A percentile compares a stretch with the other conserved stretches of the same genome.
Conservation (phyloP, 2,113 vertebrate genomes). For the Rhizomys pruinosus region DNA sequence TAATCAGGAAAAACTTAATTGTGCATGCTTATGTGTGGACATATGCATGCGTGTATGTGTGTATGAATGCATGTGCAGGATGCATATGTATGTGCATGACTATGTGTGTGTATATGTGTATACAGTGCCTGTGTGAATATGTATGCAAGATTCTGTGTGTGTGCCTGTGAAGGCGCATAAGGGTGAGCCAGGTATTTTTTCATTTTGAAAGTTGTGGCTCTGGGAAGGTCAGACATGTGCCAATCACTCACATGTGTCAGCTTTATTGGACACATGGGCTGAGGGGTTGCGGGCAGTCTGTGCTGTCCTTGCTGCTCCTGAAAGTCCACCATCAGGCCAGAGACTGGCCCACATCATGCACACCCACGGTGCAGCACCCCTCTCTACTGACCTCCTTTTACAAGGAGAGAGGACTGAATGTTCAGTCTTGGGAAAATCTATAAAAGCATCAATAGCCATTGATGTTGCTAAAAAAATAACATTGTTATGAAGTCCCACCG, state of each 20-base stretch:
- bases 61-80: too few relatives aligned
- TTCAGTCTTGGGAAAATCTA: not conserved
- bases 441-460: not conserved
- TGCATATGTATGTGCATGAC: too few relatives aligned
- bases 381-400: not conserved
- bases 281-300: not conserved
- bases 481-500: not conserved
- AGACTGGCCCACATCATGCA: not conserved
- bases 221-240: not conserved
- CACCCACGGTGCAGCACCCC: not conserved
- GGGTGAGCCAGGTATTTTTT: not conserved
- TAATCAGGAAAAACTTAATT: too few relatives aligned
- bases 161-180: not conserved
- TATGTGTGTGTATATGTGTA: too few relatives aligned
- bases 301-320: not conserved
- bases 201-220: not conserved
- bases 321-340: not conserved
- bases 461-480: constrained; percentile 6
- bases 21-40: not conserved
- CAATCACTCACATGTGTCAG: not conserved
- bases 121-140: not conserved
- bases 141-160: not conserved
- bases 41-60: too few relatives aligned
- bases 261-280: not conserved
- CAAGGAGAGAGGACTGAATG: not conserved